Evolutionary conservation across 2,797 vertebrate genomes (phyloP).

Genomic region (Varecia variegata): DNA sequence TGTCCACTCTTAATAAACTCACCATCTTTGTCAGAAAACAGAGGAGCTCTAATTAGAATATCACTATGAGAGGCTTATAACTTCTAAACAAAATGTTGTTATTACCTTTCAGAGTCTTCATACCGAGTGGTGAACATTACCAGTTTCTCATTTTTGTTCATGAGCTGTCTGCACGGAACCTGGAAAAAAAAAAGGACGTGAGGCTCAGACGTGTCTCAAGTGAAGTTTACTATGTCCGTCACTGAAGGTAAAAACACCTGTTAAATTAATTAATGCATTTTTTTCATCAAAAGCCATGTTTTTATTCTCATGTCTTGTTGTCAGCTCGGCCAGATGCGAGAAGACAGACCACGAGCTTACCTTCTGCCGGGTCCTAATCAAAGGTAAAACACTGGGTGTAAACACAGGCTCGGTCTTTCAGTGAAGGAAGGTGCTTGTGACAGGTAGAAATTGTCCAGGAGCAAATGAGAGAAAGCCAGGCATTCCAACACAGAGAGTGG

Average conservation of each 20-base stretch:
- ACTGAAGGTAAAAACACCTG: neutral
- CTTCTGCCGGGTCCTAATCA: constrained; percentile 29
- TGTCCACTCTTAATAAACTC: neutral
- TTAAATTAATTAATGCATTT: neutral
- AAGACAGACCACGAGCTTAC: neutral
- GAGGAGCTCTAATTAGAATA: neutral
- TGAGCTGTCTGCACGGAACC: constrained; percentile 60
- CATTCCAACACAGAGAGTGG: neutral
- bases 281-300: constrained; percentile 47
- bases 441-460: constrained; percentile 61
- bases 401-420: constrained; percentile 15
- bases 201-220: neutral
- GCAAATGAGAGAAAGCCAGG: neutral
- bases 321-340: neutral
- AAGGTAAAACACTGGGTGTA: neutral
- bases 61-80: neutral
- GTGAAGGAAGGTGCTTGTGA: neutral
- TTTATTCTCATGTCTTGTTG: constrained; percentile 49
- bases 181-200: constrained; percentile 17
- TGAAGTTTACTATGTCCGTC: neutral
- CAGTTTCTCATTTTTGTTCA: constrained; percentile 42
- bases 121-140: constrained; percentile 18
- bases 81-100: neutral
- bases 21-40: neutral
- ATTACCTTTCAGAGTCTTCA: constrained; percentile 83